Percentiles rank a stretch among this genome's conserved stretches.
These are phyloP conservation scores for Heliangelus exortis DNA, from an alignment of 2,797 vertebrate species.

Conservation along the genomic window DNA sequence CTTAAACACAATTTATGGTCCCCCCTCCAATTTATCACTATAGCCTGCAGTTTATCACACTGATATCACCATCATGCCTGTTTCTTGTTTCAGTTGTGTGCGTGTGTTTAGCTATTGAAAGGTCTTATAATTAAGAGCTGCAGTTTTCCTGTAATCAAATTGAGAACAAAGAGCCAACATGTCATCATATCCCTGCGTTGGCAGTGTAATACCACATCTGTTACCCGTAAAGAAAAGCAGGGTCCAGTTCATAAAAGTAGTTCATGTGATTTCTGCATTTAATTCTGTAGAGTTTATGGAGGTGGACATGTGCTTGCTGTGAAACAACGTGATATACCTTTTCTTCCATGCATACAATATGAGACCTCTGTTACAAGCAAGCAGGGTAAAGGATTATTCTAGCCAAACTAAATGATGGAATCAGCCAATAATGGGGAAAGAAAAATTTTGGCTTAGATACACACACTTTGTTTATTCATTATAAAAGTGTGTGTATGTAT, in stretches of 20 bases:
- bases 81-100: slow-evolving; percentile 38
- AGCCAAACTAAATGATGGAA: slow-evolving; percentile 8
- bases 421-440: neutral
- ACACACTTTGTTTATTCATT: slow-evolving; percentile 15
- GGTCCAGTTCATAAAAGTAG: slow-evolving; percentile 8
- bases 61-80: neutral
- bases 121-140: slow-evolving; percentile 22
- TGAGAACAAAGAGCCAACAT: slow-evolving; percentile 7
- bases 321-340: neutral
- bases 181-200: neutral
- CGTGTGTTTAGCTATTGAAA: slow-evolving; percentile 27
- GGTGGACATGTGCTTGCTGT: neutral
- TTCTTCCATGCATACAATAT: neutral
- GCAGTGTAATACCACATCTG: slow-evolving; percentile 19
- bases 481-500: neutral
- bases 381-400: neutral
- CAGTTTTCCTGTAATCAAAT: slow-evolving; percentile 32
- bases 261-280: slow-evolving; percentile 26
- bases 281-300: slow-evolving; percentile 8
- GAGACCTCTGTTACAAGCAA: neutral
- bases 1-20: neutral
- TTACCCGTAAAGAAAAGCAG: slow-evolving; percentile 6
- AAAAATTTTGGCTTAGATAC: slow-evolving; percentile 10
- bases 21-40: neutral
- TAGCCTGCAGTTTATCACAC: slow-evolving; percentile 36